Base-by-base conservation (phyloP, 2,888 invertebrate genomes). In the Hirtodrosophila alboralis region DNA sequence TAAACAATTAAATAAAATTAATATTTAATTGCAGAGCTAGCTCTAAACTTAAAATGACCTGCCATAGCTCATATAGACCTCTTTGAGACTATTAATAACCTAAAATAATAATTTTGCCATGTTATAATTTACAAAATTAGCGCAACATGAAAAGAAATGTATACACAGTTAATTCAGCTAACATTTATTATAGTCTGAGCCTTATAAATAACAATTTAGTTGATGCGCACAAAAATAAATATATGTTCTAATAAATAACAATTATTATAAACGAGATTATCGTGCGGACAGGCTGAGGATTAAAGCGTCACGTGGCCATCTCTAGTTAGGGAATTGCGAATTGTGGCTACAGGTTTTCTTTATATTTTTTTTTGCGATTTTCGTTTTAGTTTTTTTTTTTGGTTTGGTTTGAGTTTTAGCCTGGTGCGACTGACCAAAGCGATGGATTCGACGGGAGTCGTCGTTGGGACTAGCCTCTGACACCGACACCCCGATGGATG, bases 401-500 rank as follows among this genome's bases (percentile, higher is more conserved):
- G 33, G 53, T 68, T 68, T 51, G 12, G 30, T 41, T 72, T 54
- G 54, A 33, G 38, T 52, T 70, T 69, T 65, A 41, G 79, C 56
- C 56, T 70, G 37, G 30, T 37, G 51, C 28, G 43, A 53, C 60
- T 70, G 69, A 70, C 69, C 69, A 70, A 52, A 62, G 73, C 69
- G 65, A 57, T 59, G 78, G 57, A 49, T 64, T 68, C 60, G 53
- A 73, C 75, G 70, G 63, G 51, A 47, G 53, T 53, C 53, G 44
- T 4, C 3, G 18, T 44, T 49, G 63, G 52, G 57, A 75, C 84
- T 79, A 79, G 79, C 79, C 79, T 79, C 79, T 79, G 79, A 79
- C 79, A 85, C 64, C 81, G 84, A 79, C 67, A 75, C 84, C 71
- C 79, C 83, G 48, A 75, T 56, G 63, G 76, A 41, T 77, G 80